Evolutionary conservation across 2,113 vertebrate species (phyloP).

Genomic region (Lonchura striata): DNA sequence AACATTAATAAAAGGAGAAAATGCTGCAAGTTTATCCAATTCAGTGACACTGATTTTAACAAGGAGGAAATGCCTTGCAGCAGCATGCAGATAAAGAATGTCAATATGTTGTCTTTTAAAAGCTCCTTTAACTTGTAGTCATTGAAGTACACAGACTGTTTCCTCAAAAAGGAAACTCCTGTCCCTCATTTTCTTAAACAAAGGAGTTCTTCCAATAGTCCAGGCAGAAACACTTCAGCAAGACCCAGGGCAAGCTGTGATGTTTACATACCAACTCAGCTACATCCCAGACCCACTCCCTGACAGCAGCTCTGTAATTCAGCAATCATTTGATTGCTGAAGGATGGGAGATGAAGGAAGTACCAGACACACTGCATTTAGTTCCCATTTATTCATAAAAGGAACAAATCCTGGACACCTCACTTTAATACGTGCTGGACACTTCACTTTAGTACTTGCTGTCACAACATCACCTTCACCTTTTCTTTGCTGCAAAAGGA

Average conservation of each 20-base stretch:
- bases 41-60: not conserved
- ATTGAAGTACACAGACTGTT: not conserved
- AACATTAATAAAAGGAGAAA: conserved; percentile 29
- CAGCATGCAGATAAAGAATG: not conserved
- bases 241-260: not conserved
- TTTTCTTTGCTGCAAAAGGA: not conserved
- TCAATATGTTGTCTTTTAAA: conserved; percentile 2
- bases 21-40: not conserved
- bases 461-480: not conserved
- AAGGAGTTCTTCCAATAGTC: not conserved
- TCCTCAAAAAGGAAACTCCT: not conserved
- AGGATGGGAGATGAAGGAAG: too few species aligned
- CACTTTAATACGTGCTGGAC: not conserved
- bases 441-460: not conserved
- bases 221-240: not conserved
- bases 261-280: not conserved
- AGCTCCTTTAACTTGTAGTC: not conserved
- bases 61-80: conserved; percentile 24
- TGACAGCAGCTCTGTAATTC: not conserved
- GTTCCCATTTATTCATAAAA: too few species aligned
- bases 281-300: not conserved
- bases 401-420: too few species aligned
- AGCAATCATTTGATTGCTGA: not conserved
- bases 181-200: not conserved
- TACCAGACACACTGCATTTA: too few species aligned